These are phyloP conservation scores for Dryas iulia DNA, from an alignment of 1,140 invertebrate species.

Conservation along the genomic window DNA sequence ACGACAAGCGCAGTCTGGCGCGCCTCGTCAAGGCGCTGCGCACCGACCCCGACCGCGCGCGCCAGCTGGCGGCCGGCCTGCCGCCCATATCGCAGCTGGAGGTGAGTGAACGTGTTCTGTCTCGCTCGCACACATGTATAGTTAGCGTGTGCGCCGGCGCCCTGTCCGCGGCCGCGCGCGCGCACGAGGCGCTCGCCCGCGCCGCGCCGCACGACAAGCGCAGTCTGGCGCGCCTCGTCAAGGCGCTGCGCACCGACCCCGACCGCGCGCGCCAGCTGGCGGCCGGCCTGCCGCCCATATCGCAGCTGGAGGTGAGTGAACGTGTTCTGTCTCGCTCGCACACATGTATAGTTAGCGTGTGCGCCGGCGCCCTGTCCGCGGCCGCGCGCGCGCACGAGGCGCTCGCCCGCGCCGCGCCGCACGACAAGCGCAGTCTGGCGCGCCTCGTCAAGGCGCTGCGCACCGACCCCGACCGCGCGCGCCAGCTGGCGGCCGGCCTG, in stretches of 20 bases:
- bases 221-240: conserved; percentile 91
- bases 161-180: conserved; percentile 87
- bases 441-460: conserved; percentile 94
- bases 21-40: conserved; percentile 94
- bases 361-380: conserved; percentile 86
- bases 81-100: conserved; percentile 86
- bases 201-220: conserved; percentile 89
- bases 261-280: conserved; percentile 87
- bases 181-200: conserved; percentile 91
- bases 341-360: too few species aligned
- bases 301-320: conserved; percentile 80
- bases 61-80: conserved; percentile 85
- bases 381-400: conserved; percentile 93
- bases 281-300: conserved; percentile 86
- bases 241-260: conserved; percentile 91
- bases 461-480: conserved; percentile 87
- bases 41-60: conserved; percentile 87
- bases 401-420: conserved; percentile 87
- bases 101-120: too few species aligned
- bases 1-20: conserved; percentile 89
- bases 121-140: too few species aligned
- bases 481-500: conserved; percentile 85
- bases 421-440: conserved; percentile 89
- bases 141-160: conserved; percentile 88
- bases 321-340: too few species aligned